Evolutionary conservation across 2,797 vertebrate species (phyloP).

Genomic region (Tenualosa ilisha): DNA sequence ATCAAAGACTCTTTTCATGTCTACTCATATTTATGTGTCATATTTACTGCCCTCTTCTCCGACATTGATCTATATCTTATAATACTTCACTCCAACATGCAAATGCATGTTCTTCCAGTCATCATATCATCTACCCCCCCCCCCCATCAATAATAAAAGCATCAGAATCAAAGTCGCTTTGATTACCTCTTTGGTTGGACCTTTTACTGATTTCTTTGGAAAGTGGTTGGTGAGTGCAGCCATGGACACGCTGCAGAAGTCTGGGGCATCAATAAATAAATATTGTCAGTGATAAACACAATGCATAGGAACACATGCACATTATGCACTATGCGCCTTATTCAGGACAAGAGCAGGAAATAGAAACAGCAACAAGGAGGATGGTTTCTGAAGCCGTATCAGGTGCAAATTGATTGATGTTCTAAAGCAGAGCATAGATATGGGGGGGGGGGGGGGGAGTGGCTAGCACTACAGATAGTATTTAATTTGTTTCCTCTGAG

Average conservation of each 20-base stretch:
- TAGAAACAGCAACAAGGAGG: background rate
- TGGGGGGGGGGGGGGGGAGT: slow-evolving; percentile 14
- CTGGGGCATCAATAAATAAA: slow-evolving; percentile 1
- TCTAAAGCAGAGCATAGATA: slow-evolving; percentile 38
- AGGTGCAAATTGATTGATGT: slow-evolving; percentile 40
- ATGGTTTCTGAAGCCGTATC: background rate
- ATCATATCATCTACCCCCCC: slow-evolving; percentile 17
- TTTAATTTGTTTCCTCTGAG: slow-evolving; percentile 36
- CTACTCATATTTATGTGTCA: background rate
- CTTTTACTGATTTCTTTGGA: slow-evolving; percentile 25
- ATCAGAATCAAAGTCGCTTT: slow-evolving; percentile 11
- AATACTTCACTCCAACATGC: background rate
- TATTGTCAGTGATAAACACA: slow-evolving; percentile 20
- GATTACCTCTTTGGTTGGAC: slow-evolving; percentile 32
- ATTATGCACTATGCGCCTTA: background rate
- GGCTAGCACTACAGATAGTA: background rate
- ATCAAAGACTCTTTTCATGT: slow-evolving; percentile 17
- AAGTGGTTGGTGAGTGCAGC: background rate
- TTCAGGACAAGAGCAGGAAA: background rate
- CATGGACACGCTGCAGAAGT: background rate
- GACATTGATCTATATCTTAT: background rate
- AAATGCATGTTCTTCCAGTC: background rate
- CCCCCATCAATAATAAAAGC: slow-evolving; percentile 26
- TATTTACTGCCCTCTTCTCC: background rate
- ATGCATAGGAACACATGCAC: background rate